phyloP scores from a whole-genome alignment of 2,888 invertebrate genomes.

The Diplazon laetatorius region DNA sequence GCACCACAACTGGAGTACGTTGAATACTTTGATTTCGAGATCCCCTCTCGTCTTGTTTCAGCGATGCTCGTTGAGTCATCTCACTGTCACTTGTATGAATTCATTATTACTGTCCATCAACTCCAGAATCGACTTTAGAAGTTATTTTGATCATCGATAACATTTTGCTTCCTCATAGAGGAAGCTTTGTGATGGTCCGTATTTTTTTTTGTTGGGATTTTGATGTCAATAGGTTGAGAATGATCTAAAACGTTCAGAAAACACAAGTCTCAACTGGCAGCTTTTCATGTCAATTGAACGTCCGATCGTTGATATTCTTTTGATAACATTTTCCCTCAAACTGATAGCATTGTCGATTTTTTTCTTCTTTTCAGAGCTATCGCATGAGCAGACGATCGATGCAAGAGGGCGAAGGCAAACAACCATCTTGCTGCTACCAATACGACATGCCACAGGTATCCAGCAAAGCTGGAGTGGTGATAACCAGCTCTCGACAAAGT shows the following conservation, averaged over 20 bases:
- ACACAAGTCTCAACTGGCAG: no score
- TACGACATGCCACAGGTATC: slow-evolving; percentile 75
- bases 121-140: no score
- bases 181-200: no score
- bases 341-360: background rate
- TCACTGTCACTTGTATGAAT: no score
- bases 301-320: background rate
- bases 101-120: no score
- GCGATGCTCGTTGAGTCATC: background rate
- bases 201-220: no score
- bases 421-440: slow-evolving; percentile 71
- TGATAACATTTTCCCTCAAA: background rate
- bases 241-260: no score
- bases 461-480: slow-evolving; percentile 92
- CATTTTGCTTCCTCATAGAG: no score
- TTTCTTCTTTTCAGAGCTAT: slow-evolving; percentile 81
- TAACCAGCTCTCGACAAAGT: slow-evolving; percentile 94
- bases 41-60: background rate
- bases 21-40: no score
- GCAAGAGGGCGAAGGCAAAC: slow-evolving; percentile 80
- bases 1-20: slow-evolving; percentile 74
- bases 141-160: no score
- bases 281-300: no score
- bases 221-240: no score
- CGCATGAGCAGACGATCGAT: slow-evolving; percentile 83